Evolutionary conservation across 2,797 vertebrate genomes (phyloP), one percentile per base, ranked within the genome.

Genomic region (Anomalospiza imberbis): DNA sequence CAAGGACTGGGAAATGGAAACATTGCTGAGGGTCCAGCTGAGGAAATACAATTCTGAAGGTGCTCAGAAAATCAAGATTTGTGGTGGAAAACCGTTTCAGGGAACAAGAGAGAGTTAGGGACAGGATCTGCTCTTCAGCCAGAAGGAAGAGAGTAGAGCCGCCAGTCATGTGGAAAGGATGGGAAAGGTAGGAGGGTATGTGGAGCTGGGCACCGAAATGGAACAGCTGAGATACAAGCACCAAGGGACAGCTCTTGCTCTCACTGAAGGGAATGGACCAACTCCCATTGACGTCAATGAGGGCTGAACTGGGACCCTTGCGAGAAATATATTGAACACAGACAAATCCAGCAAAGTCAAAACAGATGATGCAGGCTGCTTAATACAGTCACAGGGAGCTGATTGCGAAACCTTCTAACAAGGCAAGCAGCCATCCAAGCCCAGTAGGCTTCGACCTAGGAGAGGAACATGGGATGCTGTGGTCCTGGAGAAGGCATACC

Each of bases 261-360:
- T 90, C 83, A 96, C 88, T 95, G 95, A 91, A 93, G 90, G 86
- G 95, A 94, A 95, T 96, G 94, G 96, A 96, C 92, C 0, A 29
- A 93, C 95, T 96, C 95, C 95, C 96, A 96, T 96, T 96, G 96
- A 96, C 96, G 96, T 96, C 96, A 96, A 58, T 96, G 95, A 96
- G 80, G 85, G 85, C 92, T 96, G 94, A 96, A 84, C 91, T 76
- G 94, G 93, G 96, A 96, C 95, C 96, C 96, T 95, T 96, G 96
- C 10, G 6, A 96, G 95, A 95, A 96, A 81, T 96, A 96, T 96
- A 96, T 96, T 96, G 96, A 96, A 96, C 95, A 91, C 96, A 96
- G 96, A 96, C 95, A 96, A 95, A 96, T 73, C 71, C 86, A 93
- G 86, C 90, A 96, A 96, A 96, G 90, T 96, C 94, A 95, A 96